Percentiles rank a stretch among this genome's conserved stretches.
Conservation (phyloP, 2,797 vertebrate species). For the Myoxocephalus aenaeus region DNA sequence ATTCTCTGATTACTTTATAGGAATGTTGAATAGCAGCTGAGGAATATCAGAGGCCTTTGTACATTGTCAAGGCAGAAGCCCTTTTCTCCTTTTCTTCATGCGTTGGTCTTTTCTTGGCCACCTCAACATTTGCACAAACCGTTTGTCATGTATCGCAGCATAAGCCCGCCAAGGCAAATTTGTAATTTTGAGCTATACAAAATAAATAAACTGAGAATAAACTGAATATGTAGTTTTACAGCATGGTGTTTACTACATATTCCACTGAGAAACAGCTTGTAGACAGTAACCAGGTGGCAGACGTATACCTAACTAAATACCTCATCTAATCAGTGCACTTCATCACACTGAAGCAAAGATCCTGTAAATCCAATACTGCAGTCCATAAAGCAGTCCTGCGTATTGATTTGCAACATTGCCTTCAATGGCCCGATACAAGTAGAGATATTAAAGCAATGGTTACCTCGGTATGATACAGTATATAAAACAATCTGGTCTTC, state of each 20-base stretch:
- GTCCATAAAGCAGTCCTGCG: constrained; percentile 49
- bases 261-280: constrained; percentile 9
- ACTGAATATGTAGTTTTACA: constrained; percentile 1
- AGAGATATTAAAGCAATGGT: constrained; percentile 32
- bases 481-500: neutral
- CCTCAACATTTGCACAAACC: constrained; percentile 47
- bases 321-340: constrained; percentile 47
- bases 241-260: neutral
- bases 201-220: no score
- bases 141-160: no score
- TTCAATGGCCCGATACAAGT: constrained; percentile 20
- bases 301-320: constrained; percentile 10
- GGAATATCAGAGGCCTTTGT: constrained; percentile 28
- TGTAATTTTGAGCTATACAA: no score
- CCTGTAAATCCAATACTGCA: constrained; percentile 55
- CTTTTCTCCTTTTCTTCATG: constrained; percentile 13
- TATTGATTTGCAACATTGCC: constrained; percentile 51
- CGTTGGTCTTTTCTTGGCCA: constrained; percentile 41
- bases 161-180: no score
- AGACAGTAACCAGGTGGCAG: constrained; percentile 22
- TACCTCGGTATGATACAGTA: neutral
- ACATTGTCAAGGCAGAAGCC: constrained; percentile 15
- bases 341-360: constrained; percentile 51
- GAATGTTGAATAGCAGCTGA: constrained; percentile 49
- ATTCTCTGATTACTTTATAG: constrained; percentile 37